A percentile compares a stretch with the other conserved stretches of the same genome.
Evolutionary conservation across 2,113 vertebrate genomes (phyloP).

Genomic region (Capreolus pygargus): DNA sequence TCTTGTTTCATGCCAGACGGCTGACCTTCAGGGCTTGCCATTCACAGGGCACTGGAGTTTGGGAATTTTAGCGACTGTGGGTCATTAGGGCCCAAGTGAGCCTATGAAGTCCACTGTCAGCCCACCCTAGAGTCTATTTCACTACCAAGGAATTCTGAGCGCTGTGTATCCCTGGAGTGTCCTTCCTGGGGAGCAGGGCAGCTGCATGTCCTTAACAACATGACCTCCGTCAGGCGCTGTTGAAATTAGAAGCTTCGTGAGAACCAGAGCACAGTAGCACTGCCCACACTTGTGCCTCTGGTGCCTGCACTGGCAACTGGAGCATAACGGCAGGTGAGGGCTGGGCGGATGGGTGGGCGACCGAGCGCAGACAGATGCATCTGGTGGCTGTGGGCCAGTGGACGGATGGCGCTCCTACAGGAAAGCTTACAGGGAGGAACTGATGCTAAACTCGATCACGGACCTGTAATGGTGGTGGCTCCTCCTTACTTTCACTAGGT

Average conservation of each 20-base stretch:
- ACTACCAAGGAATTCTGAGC: neutral
- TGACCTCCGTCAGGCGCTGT: neutral
- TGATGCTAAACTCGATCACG: neutral
- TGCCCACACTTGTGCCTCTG: neutral
- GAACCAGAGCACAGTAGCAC: neutral
- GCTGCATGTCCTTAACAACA: neutral
- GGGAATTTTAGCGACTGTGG: neutral
- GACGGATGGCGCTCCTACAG: neutral
- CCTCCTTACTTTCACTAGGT: neutral
- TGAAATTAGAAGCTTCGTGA: neutral
- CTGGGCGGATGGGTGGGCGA: neutral
- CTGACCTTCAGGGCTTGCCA: neutral
- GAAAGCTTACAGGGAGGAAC: neutral
- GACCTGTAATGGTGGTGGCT: neutral
- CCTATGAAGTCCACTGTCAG: neutral
- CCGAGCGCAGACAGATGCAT: neutral
- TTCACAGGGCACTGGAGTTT: neutral
- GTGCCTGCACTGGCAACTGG: neutral
- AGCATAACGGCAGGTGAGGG: neutral
- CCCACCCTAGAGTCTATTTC: neutral
- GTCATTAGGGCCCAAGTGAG: neutral
- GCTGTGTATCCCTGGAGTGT: too few species aligned
- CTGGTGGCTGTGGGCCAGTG: neutral
- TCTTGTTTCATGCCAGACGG: neutral
- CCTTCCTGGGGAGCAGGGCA: neutral